Evolutionary conservation across 2,888 invertebrate species (phyloP).

Genomic region (Laspeyria flexula): DNA sequence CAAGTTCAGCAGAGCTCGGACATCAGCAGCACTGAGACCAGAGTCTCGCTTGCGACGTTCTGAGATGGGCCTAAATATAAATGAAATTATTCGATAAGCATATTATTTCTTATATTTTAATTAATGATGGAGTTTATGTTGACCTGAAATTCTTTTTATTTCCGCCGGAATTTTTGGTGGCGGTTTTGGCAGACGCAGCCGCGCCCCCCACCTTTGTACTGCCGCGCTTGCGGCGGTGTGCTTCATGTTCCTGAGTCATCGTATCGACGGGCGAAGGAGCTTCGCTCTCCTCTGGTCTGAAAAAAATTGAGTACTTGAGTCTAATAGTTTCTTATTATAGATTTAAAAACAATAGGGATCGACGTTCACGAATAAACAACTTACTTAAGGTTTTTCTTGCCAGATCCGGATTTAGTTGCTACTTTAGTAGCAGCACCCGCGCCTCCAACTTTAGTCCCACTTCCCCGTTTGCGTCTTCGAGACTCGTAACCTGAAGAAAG

Average conservation of each 20-base stretch:
- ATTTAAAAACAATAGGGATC: conserved; percentile 5
- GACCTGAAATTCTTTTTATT: conserved; percentile 82
- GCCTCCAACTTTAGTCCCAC: conserved; percentile 78
- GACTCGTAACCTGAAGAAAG: conserved; percentile 70
- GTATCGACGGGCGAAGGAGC: conserved; percentile 68
- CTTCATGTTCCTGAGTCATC: conserved; percentile 65
- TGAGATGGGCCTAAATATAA: conserved; percentile 68
- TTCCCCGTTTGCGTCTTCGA: conserved; percentile 77
- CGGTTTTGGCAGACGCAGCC: conserved; percentile 78
- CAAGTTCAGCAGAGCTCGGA: conserved; percentile 85
- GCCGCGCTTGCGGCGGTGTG: conserved; percentile 73
- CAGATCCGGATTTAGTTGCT: conserved; percentile 77
- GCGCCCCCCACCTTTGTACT: conserved; percentile 79
- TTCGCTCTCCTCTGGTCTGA: conserved; percentile 69
- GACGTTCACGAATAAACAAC: conserved; percentile 27
- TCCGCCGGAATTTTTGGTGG: conserved; percentile 78
- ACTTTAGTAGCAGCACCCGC: conserved; percentile 82
- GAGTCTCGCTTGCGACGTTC: conserved; percentile 87
- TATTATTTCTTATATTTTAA: conserved; percentile 9
- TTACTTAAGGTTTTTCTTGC: conserved; percentile 81
- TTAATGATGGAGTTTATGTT: conserved; percentile 42
- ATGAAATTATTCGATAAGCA: conserved; percentile 37
- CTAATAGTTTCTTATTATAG: conserved; percentile 26
- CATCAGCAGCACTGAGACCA: conserved; percentile 87
- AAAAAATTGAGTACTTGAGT: neutral